phyloP scores from a whole-genome alignment of 2,888 invertebrate genomes.

The Ophraella communa region DNA sequence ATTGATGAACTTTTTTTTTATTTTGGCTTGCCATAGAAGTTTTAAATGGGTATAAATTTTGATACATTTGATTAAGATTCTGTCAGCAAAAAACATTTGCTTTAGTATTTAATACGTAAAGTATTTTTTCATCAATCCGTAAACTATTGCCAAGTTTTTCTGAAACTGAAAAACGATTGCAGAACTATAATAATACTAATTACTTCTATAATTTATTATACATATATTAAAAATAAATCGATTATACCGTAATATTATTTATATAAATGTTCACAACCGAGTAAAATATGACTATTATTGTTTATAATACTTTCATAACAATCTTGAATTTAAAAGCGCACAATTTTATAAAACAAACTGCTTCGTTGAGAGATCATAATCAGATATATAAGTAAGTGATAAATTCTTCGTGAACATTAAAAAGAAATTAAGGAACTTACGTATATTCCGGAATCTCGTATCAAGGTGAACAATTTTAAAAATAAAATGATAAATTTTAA shows the following conservation, averaged over 20 bases:
- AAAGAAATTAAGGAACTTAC: background rate
- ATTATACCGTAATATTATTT: background rate
- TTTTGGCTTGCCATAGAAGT: too few relatives aligned
- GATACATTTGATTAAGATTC: too few relatives aligned
- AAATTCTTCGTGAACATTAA: background rate
- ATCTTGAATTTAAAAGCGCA: background rate
- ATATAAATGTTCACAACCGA: background rate
- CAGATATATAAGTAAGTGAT: background rate
- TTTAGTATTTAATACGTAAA: too few relatives aligned
- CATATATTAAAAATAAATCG: background rate
- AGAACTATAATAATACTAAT: background rate
- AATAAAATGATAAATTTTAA: too few relatives aligned
- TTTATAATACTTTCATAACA: background rate
- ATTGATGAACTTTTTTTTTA: too few relatives aligned
- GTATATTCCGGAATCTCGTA: background rate
- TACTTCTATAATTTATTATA: background rate
- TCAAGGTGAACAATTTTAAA: too few relatives aligned
- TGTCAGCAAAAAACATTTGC: too few relatives aligned
- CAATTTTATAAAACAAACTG: background rate
- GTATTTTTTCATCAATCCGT: too few relatives aligned
- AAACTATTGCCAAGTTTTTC: too few relatives aligned
- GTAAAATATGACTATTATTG: background rate
- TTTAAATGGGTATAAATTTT: too few relatives aligned
- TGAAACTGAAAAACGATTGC: background rate
- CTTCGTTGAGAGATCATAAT: background rate